phyloP scores from a whole-genome alignment of 2,113 vertebrate species.

The Dissostichus mawsoni region DNA sequence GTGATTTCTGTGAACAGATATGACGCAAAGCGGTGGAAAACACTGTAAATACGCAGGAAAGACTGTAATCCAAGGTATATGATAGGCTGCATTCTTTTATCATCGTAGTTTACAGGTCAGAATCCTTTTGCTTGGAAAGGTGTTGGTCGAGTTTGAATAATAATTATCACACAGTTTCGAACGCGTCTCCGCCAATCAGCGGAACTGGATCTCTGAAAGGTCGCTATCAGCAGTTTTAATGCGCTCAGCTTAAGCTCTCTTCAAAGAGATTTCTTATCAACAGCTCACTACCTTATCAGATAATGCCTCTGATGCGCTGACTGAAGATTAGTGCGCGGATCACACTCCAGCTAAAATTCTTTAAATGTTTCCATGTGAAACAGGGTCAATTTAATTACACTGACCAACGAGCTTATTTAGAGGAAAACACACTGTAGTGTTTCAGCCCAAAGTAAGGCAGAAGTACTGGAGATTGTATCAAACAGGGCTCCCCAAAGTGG shows the following conservation, averaged over 20 bases:
- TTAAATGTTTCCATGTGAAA: neutral
- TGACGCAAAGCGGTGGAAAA: neutral
- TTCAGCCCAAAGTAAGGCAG: neutral
- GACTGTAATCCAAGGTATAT: neutral
- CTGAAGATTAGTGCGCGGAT: neutral
- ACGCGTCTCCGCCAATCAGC: slow-evolving; percentile 21
- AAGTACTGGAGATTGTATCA: neutral
- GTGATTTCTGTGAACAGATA: neutral
- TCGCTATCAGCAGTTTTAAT: slow-evolving; percentile 24
- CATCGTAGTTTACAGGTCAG: neutral
- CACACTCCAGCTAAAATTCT: neutral
- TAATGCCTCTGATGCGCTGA: slow-evolving; percentile 14
- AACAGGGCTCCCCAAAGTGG: neutral
- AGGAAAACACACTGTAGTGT: neutral
- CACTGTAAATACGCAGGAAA: neutral
- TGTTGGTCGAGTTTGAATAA: slow-evolving; percentile 28
- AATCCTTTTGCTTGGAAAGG: neutral
- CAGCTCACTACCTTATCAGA: slow-evolving; percentile 39
- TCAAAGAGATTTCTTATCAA: slow-evolving; percentile 53
- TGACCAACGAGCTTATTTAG: too few species aligned
- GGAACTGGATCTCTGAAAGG: neutral
- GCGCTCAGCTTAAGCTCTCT: slow-evolving; percentile 32
- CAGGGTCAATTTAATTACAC: neutral
- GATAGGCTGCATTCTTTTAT: neutral
- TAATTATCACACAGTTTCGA: slow-evolving; percentile 40